A percentile compares a stretch with the other conserved stretches of the same genome.
phyloP scores from a whole-genome alignment of 2,888 invertebrate genomes.

The Lamellibrachia columna region DNA sequence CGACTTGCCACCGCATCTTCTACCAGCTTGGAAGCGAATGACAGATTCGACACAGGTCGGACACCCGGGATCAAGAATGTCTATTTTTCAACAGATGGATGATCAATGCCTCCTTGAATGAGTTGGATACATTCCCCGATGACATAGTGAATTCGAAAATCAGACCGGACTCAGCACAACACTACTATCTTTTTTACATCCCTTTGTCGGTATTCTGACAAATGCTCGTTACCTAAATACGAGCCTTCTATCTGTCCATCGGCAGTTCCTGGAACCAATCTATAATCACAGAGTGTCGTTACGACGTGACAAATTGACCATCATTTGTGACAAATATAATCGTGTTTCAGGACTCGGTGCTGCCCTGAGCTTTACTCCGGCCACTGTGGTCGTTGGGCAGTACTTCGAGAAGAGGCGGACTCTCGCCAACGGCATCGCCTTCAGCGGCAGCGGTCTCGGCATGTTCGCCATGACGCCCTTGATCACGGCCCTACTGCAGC shows the following conservation, averaged over 20 bases:
- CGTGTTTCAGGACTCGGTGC: neutral
- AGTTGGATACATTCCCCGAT: too few species aligned
- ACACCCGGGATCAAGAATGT: too few species aligned
- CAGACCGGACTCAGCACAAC: too few species aligned
- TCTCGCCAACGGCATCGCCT: conserved; percentile 42
- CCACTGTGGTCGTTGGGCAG: conserved; percentile 32
- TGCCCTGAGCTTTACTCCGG: conserved; percentile 46
- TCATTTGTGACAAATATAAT: neutral
- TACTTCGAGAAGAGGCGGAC: neutral
- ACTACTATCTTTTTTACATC: neutral
- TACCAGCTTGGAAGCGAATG: too few species aligned
- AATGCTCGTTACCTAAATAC: neutral
- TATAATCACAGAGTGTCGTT: too few species aligned
- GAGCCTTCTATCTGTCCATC: neutral
- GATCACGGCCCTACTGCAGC: conserved; percentile 46
- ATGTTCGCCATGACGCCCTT: conserved; percentile 45
- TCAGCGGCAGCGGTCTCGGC: conserved; percentile 47
- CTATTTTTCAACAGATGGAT: too few species aligned
- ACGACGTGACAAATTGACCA: neutral
- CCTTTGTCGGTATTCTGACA: neutral
- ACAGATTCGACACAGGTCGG: too few species aligned
- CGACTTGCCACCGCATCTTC: too few species aligned
- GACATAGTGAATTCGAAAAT: too few species aligned
- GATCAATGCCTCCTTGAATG: too few species aligned
- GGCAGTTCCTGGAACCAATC: too few species aligned